A percentile compares a stretch with the other conserved stretches of the same genome.
phyloP scores from a whole-genome alignment of 2,797 vertebrate genomes.

The Argya squamiceps region DNA sequence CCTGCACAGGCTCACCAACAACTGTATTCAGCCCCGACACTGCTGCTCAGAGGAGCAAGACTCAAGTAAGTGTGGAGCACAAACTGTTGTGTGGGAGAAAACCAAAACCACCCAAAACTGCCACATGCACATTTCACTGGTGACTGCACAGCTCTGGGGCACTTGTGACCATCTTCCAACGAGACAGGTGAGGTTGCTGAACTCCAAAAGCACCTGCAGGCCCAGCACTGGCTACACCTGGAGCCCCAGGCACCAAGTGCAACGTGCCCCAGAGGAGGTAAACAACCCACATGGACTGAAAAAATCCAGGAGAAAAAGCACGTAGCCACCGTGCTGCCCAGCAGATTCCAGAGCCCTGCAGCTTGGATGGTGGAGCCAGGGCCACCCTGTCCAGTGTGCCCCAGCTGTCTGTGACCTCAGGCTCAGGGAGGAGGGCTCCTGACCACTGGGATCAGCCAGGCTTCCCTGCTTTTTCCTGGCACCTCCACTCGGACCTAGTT shows the following conservation, averaged over 20 bases:
- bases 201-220: neutral
- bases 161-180: neutral
- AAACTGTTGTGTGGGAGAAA: neutral
- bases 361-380: neutral
- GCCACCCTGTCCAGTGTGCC: fast-evolving
- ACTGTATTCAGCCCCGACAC: neutral
- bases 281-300: neutral
- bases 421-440: neutral
- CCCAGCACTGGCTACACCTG: neutral
- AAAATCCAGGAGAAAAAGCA: neutral
- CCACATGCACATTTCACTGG: neutral
- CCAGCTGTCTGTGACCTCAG: neutral
- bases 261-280: neutral
- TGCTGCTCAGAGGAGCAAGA: neutral
- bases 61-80: neutral
- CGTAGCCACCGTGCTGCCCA: neutral
- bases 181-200: neutral
- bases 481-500: fast-evolving
- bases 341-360: neutral
- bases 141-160: neutral
- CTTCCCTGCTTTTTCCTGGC: neutral
- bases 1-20: fast-evolving
- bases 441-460: neutral
- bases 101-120: neutral
- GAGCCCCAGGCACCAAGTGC: neutral